Percentiles rank a stretch among this genome's conserved stretches.
These are phyloP conservation scores for Cataglyphis cursor DNA, from an alignment of 2,888 invertebrate species.

Conservation along the genomic window DNA sequence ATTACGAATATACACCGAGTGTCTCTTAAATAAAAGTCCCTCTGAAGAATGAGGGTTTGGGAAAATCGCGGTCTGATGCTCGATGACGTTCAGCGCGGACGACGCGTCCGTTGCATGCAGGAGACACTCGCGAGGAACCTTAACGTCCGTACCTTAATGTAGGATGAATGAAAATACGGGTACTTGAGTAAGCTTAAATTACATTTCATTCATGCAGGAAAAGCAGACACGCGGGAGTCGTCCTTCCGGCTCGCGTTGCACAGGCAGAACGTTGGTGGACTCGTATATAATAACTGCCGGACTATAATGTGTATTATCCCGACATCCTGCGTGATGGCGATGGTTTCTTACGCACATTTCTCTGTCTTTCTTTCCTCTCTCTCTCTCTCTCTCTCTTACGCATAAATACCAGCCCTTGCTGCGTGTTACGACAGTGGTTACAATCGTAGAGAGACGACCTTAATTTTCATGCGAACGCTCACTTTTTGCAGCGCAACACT, in stretches of 20 bases:
- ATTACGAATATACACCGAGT: not conserved
- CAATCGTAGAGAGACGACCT: constrained; percentile 56
- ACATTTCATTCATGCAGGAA: constrained; percentile 85
- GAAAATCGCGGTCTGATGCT: not conserved
- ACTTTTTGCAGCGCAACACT: constrained; percentile 24
- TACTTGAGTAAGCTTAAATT: constrained; percentile 81
- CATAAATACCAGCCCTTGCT: constrained; percentile 59
- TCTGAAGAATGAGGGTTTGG: not conserved
- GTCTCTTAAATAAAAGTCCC: not conserved
- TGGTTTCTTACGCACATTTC: constrained; percentile 68
- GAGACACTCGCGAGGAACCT: constrained; percentile 49
- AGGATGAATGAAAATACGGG: constrained; percentile 82
- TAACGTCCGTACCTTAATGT: constrained; percentile 72
- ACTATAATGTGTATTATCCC: constrained; percentile 82
- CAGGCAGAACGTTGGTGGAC: constrained; percentile 59
- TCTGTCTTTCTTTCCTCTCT: not conserved
- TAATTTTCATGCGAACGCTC: constrained; percentile 34
- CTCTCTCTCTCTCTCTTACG: constrained; percentile 71
- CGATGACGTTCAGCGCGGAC: not conserved
- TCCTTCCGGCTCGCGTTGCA: constrained; percentile 75
- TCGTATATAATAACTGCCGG: constrained; percentile 73
- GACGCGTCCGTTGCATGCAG: constrained; percentile 32
- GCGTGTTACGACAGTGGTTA: constrained; percentile 65
- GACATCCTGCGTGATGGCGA: constrained; percentile 78
- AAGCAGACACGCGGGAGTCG: constrained; percentile 79